These are phyloP conservation scores for Lasiurus borealis DNA, from an alignment of 2,113 vertebrate species.

Conservation along the genomic window DNA sequence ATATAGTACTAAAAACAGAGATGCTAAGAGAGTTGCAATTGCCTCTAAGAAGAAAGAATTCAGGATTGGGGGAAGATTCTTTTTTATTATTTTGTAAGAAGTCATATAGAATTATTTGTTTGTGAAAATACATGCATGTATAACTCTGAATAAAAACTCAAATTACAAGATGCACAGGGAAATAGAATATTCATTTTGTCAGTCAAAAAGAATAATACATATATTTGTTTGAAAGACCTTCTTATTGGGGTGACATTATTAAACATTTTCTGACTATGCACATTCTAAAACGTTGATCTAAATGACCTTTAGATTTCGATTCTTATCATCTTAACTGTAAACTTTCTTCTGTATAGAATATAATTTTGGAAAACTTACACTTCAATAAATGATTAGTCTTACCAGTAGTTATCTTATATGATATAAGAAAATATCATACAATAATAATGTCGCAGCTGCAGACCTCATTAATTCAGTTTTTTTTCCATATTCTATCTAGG, in stretches of 20 bases:
- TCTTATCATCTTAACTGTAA: not conserved
- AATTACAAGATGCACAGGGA: not conserved
- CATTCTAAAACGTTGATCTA: constrained; percentile 23
- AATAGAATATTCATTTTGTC: not conserved
- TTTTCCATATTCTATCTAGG: constrained; percentile 82
- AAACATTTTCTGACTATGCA: not conserved
- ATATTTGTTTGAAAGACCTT: not conserved
- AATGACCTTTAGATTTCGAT: not conserved
- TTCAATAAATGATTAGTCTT: constrained; percentile 45
- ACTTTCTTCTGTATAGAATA: not conserved
- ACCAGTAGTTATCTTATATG: constrained; percentile 35
- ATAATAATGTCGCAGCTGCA: constrained; percentile 59
- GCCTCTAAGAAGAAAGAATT: not conserved
- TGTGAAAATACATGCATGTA: not conserved
- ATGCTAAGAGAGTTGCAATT: not conserved
- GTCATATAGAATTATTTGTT: not conserved
- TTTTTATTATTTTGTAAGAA: not conserved
- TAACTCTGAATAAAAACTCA: not conserved
- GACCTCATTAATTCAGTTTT: constrained; percentile 84
- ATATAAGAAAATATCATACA: constrained; percentile 72
- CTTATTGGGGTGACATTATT: not conserved
- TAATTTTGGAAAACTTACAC: not conserved
- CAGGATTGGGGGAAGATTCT: not conserved
- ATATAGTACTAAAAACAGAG: not conserved
- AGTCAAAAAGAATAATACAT: not conserved